These are phyloP conservation scores for Scylla paramamosain DNA, from an alignment of 1,140 invertebrate genomes.

Conservation along the genomic window DNA sequence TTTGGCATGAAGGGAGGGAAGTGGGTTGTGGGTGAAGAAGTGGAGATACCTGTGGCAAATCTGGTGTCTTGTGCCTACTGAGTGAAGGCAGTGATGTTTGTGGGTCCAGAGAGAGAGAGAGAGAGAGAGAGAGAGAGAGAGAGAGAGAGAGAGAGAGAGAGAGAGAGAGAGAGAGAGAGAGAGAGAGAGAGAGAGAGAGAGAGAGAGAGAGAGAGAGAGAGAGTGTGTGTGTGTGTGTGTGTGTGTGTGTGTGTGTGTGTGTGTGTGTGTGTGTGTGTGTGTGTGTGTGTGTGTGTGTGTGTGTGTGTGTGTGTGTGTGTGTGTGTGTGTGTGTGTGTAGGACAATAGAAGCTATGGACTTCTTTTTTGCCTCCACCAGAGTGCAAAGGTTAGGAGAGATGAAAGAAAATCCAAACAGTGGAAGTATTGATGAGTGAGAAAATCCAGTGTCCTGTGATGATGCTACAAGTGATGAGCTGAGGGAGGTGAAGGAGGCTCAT, in stretches of 20 bases:
- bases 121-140: background rate
- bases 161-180: too few species aligned
- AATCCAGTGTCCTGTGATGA: too few species aligned
- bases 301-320: background rate
- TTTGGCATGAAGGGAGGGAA: background rate
- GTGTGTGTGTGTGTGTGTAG: background rate
- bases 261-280: conserved; percentile 30
- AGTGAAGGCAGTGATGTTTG: background rate
- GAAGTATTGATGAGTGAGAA: too few species aligned
- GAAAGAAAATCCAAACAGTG: too few species aligned
- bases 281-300: conserved; percentile 29
- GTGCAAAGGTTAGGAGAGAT: too few species aligned
- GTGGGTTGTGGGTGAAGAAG: background rate
- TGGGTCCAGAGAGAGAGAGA: background rate
- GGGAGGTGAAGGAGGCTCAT: too few species aligned
- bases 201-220: background rate
- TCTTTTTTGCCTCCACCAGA: too few species aligned
- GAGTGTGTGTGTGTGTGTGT: background rate
- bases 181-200: background rate
- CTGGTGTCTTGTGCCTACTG: background rate
- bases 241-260: background rate
- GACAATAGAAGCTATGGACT: too few species aligned
- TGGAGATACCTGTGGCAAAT: background rate
- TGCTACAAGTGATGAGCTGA: too few species aligned
- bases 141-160: background rate